Evolutionary conservation across 1,140 invertebrate genomes (phyloP).

Genomic region (Macrosteles quadrilineatus): DNA sequence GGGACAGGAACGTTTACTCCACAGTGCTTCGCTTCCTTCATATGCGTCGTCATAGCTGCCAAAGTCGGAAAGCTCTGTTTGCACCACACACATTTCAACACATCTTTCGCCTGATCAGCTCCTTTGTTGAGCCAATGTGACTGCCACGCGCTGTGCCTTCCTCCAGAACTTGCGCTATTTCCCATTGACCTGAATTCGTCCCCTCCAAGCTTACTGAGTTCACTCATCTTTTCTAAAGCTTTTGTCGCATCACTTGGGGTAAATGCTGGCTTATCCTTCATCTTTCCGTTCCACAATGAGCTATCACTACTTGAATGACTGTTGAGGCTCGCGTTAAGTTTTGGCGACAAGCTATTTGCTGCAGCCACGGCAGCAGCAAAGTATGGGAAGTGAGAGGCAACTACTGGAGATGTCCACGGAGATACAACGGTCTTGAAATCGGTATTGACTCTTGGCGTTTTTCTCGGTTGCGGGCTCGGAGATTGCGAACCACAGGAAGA

Average conservation of each 20-base stretch:
- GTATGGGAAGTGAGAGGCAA: conserved; percentile 74
- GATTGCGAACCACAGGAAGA: conserved; percentile 59
- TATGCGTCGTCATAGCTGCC: conserved; percentile 88
- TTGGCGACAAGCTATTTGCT: conserved; percentile 68
- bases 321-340: conserved; percentile 55
- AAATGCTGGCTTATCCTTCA: conserved; percentile 54
- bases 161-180: conserved; percentile 44
- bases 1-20: conserved; percentile 76
- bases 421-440: conserved; percentile 67
- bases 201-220: conserved; percentile 79
- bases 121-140: conserved; percentile 94
- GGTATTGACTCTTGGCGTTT: conserved; percentile 45
- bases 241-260: conserved; percentile 72
- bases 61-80: conserved; percentile 90
- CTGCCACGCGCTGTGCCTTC: conserved; percentile 86
- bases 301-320: conserved; percentile 49
- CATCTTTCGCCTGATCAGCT: conserved; percentile 89
- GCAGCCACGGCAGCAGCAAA: conserved; percentile 73
- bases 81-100: conserved; percentile 95
- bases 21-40: conserved; percentile 94
- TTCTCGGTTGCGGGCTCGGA: conserved; percentile 41
- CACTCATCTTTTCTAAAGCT: conserved; percentile 89
- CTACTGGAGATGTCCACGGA: conserved; percentile 75
- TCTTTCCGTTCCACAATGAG: conserved; percentile 76
- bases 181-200: conserved; percentile 69